Base-by-base conservation (phyloP, 2,113 vertebrate genomes). In the Limnothrissa miodon region DNA sequence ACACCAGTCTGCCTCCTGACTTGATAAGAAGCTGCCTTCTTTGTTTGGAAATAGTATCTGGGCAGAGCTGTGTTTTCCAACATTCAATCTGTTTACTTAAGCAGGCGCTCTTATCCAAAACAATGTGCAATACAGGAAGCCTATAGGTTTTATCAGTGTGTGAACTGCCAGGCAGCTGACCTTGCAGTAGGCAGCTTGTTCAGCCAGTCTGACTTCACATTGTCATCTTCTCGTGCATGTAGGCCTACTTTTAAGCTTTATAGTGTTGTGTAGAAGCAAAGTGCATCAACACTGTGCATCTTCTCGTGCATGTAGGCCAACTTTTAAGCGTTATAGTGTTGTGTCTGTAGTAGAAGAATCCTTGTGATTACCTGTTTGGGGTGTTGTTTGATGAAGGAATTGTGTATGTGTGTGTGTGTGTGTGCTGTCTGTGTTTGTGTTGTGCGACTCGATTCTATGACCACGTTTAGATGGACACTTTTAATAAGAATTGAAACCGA, bases 371-470 rank as follows among this genome's bases (percentile, higher is more conserved):
- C 51, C 21, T 23, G 51, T 21, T 56, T 23, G 23, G 51, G 51
- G 51, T 1, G 17, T 19, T 53, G 48, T 53, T 53, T 19, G 48
- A 53, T 15, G 2, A 42, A 42, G 42, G 42, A 4, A 42, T 33
- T 70, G 29, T 70, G 66, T 70, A 25, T 70, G 62, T 70, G 59
- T 66, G 59, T 25, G n/a, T n/a, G 56, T 59, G 59, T 66, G 59
- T 33, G 25, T 39, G 29, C 36, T 4, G 29, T 4, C 66, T 74
- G 66, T 42, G 42, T 42, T 42, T 4, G 6, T 42, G 42, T 42
- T 42, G 42, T 42, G 42, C n/a, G n/a, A n/a, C n/a, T n/a, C n/a
- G n/a, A n/a, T n/a, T n/a, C n/a, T n/a, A n/a, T n/a, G n/a, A n/a
- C n/a, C n/a, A n/a, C n/a, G n/a, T n/a, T n/a, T n/a, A n/a, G n/a